A percentile compares a stretch with the other conserved stretches of the same genome.
Evolutionary conservation across 2,113 vertebrate genomes (phyloP).

Genomic region (Saccopteryx leptura): DNA sequence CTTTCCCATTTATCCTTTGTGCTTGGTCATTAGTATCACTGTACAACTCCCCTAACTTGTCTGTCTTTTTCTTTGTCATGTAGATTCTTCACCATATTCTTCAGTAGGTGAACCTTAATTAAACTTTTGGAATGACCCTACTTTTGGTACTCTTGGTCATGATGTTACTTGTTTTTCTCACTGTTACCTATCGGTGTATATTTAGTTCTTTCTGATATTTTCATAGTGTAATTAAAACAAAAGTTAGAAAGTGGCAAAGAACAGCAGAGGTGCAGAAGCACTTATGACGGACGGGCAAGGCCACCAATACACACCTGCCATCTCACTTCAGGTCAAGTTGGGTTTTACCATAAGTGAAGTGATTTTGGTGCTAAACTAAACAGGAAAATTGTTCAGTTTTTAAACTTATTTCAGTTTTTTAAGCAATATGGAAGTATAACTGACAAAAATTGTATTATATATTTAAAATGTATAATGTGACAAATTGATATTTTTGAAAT

Average conservation of each 20-base stretch:
- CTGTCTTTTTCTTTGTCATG: background rate
- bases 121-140: background rate
- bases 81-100: background rate
- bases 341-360: constrained; percentile 8
- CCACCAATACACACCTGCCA: background rate
- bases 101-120: background rate
- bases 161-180: background rate
- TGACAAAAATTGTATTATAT: background rate
- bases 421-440: background rate
- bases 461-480: background rate
- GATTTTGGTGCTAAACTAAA: background rate
- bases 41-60: background rate
- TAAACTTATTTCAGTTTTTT: background rate
- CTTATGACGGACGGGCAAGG: background rate
- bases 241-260: background rate
- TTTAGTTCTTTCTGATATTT: background rate
- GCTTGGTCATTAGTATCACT: background rate
- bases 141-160: background rate
- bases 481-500: background rate
- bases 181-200: background rate
- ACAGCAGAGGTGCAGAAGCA: background rate
- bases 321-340: background rate
- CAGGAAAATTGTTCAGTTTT: background rate
- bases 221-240: background rate
- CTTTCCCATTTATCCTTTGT: background rate